Evolutionary conservation across 92 coral and sea anemone species (phyloP).

Genomic region (Scolanthus callimorphus): DNA sequence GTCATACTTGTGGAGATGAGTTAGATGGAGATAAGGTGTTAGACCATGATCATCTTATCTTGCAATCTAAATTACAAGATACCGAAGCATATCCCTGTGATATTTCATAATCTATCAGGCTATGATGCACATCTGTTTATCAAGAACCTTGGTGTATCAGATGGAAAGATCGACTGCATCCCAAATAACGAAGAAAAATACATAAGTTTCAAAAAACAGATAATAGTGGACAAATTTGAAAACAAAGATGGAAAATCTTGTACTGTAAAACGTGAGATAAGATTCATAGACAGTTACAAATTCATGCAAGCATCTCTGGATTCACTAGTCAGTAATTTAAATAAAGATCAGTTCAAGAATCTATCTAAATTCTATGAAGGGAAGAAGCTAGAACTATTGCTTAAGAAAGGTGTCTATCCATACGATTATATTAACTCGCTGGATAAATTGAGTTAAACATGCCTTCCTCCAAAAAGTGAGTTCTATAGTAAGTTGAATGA

Average conservation of each 20-base stretch:
- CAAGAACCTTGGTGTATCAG: constrained; percentile 12
- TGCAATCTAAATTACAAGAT: constrained; percentile 14
- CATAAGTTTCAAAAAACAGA: constrained; percentile 8
- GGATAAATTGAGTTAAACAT: constrained; percentile 3
- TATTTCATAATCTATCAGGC: constrained; percentile 30
- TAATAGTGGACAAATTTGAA: constrained; percentile 1
- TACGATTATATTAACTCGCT: constrained; percentile 8
- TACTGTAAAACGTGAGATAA: not conserved
- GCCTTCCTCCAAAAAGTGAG: constrained; percentile 8
- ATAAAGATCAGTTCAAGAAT: constrained; percentile 3
- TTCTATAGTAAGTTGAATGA: constrained; percentile 2
- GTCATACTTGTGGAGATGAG: not conserved
- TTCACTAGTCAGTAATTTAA: constrained; percentile 1
- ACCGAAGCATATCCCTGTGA: constrained; percentile 27
- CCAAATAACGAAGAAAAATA: constrained; percentile 40
- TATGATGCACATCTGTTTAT: constrained; percentile 25
- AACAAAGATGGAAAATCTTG: not conserved
- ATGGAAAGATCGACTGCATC: constrained; percentile 18
- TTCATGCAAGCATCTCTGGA: constrained; percentile 18
- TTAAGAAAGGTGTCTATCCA: constrained; percentile 26
- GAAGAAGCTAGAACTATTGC: constrained; percentile 2
- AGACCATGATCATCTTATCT: not conserved
- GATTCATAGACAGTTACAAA: constrained; percentile 11
- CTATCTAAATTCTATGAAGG: not conserved
- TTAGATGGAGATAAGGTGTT: not conserved